Evolutionary conservation across 2,888 invertebrate genomes (phyloP), one percentile per base, ranked within the genome.

Genomic region (Mimachlamys varia): DNA sequence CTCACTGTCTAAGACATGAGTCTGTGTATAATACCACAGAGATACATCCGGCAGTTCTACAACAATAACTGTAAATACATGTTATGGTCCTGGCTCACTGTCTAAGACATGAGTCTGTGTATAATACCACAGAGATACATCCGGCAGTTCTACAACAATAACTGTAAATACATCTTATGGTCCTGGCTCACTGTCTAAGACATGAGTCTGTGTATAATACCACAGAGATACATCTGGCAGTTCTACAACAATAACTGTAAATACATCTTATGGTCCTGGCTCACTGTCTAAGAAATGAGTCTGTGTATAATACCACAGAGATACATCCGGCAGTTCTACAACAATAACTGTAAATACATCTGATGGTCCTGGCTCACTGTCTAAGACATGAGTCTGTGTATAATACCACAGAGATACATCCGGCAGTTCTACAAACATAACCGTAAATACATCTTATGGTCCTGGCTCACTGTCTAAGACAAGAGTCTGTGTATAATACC

Each of bases 71-170:
- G 3, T 58, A 22, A 58, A n/a, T n/a, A 58, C 58, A 58, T 58
- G 3, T 22, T 19, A 58, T 10, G n/a, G 13, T 19, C 13, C 53
- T 53, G 53, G 13, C 12, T 53, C 53, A 17, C 12, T 53, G 53
- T 53, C 17, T 53, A 12, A 5, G 53, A 53, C 1, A 53, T 53
- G 5, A 17, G 3, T 53, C 53, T 1, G 5, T 53, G 53, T 53
- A n/a, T n/a, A n/a, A n/a, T 98, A 0, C 97, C 98, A 94, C 98
- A 98, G 0, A 98, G 96, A 95, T 98, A 98, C 0, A 98, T 97
- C 95, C 97, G 97, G 94, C 98, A 98, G 0, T 97, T 97, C 97
- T 98, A 96, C 0, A 97, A 94, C 88, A 95, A 53, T 62, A 22
- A 22, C 58, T 7, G 3, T 58, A 22, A 58, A n/a, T n/a, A 58